Conservation (phyloP, 1,140 invertebrate species). For the Sinonovacula constricta region DNA sequence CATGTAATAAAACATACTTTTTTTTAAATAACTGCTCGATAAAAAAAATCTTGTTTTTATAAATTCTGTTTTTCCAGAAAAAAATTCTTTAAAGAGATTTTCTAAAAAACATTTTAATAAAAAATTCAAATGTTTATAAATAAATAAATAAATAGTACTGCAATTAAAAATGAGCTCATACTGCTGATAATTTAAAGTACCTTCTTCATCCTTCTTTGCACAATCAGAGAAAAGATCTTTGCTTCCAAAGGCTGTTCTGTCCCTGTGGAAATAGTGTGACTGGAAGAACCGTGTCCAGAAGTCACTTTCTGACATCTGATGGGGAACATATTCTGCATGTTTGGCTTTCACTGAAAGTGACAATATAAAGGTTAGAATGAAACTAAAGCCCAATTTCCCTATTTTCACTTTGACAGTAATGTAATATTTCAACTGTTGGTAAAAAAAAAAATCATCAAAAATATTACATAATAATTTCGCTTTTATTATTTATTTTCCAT, state of each 20-base stretch:
- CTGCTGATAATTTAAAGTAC: slow-evolving; percentile 76
- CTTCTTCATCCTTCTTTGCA: slow-evolving; percentile 95
- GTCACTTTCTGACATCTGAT: slow-evolving; percentile 95
- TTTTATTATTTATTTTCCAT: no score
- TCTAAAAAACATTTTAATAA: background rate
- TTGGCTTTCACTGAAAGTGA: slow-evolving; percentile 91
- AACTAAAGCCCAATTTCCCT: no score
- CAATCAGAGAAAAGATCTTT: slow-evolving; percentile 96
- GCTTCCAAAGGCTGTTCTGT: slow-evolving; percentile 91
- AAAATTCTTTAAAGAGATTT: no score
- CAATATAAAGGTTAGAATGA: no score
- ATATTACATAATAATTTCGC: no score
- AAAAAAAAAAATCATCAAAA: no score
- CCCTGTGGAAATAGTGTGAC: slow-evolving; percentile 99
- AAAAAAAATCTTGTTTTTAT: no score
- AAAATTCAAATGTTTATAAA: background rate
- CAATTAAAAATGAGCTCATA: slow-evolving; percentile 2
- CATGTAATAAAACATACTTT: no score
- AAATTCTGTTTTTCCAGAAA: no score
- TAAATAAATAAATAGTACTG: background rate
- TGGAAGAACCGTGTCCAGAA: slow-evolving; percentile 99
- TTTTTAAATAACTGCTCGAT: no score
- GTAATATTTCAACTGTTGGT: no score
- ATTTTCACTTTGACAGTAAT: no score
- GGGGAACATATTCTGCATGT: slow-evolving; percentile 97